Base-by-base conservation (phyloP, 1,140 invertebrate species). In the Artemia franciscana region DNA sequence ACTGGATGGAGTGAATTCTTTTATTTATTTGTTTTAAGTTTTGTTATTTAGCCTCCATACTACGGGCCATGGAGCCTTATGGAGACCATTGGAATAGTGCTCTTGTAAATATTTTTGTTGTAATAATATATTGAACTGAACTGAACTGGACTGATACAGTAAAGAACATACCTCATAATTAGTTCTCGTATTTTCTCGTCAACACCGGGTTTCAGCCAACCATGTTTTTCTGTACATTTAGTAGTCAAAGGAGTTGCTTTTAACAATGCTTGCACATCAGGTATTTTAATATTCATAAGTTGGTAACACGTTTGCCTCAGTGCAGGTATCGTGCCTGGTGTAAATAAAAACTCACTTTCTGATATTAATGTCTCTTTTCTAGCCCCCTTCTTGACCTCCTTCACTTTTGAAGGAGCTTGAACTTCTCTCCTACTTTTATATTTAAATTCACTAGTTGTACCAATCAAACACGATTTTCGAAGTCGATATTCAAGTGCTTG, bases 401-500 rank as follows among this genome's bases (percentile, higher is more conserved):
- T 59, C 4, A 64, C 26, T 15, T 64, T 60, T 28, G 60, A 24
- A 23, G 15, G 51, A 5, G 2, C 24, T 26, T 60, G 62, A 9
- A 61, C 56, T 12, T 65, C 65, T 21, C 12, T 27, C 62, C 12
- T 21, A 21, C 60, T 60, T 28, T 61, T 65, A 18, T 57, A 26
- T 7, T 65, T 65, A 24, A 63, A 65, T 12, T 25, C 28, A 51
- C 59, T 65, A 24, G 56, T 62, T 23, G 63, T 65, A 24, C 66
- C 66, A n/a, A 51, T 18, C n/a, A 62, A 60, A 26, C 25, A 23
- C 12, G 26, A 24, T 28, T 60, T 18, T n/a, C 86, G 78, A 26
- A 90, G 72, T 66, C 90, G 78, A 70, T 86, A 92, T 74, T 93
- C 89, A 25, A 95, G 75, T 9, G 82, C 83, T 73, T 95, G 91